Evolutionary conservation across 2,888 invertebrate genomes (phyloP).

Genomic region (Blomia tropicalis): DNA sequence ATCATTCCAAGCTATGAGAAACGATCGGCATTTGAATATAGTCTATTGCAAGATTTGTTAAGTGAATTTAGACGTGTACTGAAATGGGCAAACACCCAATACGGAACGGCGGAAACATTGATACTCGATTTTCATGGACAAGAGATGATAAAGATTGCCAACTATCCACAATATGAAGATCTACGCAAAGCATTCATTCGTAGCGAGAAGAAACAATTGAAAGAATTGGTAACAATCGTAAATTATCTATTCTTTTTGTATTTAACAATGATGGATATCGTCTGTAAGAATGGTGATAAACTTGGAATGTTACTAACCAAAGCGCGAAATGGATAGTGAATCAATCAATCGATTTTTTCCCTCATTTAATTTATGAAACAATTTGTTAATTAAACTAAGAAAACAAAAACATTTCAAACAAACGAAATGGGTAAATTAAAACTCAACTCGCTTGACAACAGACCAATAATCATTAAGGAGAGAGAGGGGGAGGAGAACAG

Average conservation of each 20-base stretch:
- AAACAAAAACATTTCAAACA: too few relatives aligned
- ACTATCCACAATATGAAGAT: slow-evolving; percentile 11
- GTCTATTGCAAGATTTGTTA: background rate
- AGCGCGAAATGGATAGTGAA: background rate
- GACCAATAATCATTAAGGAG: too few relatives aligned
- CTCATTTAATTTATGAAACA: background rate
- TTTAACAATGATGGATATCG: background rate
- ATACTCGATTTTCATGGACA: background rate
- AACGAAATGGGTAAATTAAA: too few relatives aligned
- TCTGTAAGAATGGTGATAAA: slow-evolving; percentile 2
- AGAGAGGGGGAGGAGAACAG: too few relatives aligned
- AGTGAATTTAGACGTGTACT: background rate
- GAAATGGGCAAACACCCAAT: background rate
- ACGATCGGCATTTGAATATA: background rate
- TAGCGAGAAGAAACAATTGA: background rate
- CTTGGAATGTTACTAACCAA: background rate
- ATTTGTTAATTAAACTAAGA: slow-evolving; percentile 12
- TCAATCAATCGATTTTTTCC: background rate
- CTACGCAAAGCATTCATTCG: background rate
- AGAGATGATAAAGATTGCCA: background rate
- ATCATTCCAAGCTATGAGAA: background rate
- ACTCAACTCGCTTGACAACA: too few relatives aligned
- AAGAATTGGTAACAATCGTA: background rate
- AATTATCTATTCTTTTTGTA: background rate
- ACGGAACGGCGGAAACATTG: background rate